phyloP scores from a whole-genome alignment of 2,888 invertebrate genomes.

The Anthrax anthrax region DNA sequence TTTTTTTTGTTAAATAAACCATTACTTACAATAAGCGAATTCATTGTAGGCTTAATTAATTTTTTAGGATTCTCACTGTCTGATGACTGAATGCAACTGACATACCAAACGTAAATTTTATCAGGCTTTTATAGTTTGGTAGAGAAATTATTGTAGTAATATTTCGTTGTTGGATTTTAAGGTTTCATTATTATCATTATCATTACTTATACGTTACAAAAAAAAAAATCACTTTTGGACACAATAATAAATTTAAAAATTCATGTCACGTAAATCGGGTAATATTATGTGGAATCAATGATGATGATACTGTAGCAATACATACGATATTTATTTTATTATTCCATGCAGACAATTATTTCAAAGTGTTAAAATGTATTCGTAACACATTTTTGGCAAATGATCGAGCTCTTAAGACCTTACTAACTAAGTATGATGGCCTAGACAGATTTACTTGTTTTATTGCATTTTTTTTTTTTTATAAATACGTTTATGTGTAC shows the following conservation, averaged over 20 bases:
- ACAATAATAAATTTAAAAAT: conserved; percentile 15
- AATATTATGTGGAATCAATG: conserved; percentile 12
- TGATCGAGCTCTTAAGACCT: not conserved
- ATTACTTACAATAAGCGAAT: conserved; percentile 34
- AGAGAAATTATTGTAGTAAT: conserved; percentile 7
- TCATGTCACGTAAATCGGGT: conserved; percentile 24
- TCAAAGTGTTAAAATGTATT: conserved; percentile 6
- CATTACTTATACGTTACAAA: not conserved
- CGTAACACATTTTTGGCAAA: conserved; percentile 7
- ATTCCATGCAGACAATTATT: conserved; percentile 13
- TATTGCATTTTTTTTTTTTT: too few species aligned
- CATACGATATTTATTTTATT: conserved; percentile 9
- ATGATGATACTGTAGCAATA: conserved; percentile 3
- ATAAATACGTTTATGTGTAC: not conserved
- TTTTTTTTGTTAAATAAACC: too few species aligned
- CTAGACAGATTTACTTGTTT: not conserved
- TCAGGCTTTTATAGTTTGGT: conserved; percentile 31
- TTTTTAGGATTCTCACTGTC: conserved; percentile 27
- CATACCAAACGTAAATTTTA: conserved; percentile 18
- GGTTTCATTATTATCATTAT: not conserved
- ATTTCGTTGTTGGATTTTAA: not conserved
- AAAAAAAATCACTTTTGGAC: too few species aligned
- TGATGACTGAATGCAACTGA: conserved; percentile 35
- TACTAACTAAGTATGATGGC: not conserved
- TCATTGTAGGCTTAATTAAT: conserved; percentile 32